Percentiles rank a stretch among this genome's conserved stretches.
phyloP scores from a whole-genome alignment of 1,140 invertebrate species.

The Lutraria rhynchaena region DNA sequence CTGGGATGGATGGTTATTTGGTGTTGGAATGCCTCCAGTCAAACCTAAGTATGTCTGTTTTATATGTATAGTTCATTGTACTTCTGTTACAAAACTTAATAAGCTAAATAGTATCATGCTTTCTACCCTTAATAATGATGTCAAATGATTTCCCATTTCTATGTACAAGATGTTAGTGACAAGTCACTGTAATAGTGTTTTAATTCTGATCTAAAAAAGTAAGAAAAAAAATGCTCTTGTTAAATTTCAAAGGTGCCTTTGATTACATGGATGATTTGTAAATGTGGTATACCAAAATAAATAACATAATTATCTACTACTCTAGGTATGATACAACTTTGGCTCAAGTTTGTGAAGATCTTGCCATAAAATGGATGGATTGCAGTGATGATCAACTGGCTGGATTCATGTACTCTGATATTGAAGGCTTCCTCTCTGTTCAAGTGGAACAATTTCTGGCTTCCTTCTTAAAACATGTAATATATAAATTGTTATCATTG shows the following conservation, averaged over 20 bases:
- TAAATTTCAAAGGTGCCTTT: too few species aligned
- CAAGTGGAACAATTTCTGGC: constrained; percentile 90
- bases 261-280: too few species aligned
- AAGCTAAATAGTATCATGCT: too few species aligned
- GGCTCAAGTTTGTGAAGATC: constrained; percentile 85
- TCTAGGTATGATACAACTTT: constrained; percentile 88
- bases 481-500: neutral
- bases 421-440: constrained; percentile 85
- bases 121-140: too few species aligned
- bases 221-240: too few species aligned
- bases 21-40: constrained; percentile 92
- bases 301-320: neutral
- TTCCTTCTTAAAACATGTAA: constrained; percentile 85
- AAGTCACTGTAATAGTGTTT: too few species aligned
- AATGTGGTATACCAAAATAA: too few species aligned
- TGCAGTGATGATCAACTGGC: constrained; percentile 81
- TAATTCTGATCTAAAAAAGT: too few species aligned
- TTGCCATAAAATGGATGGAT: constrained; percentile 85
- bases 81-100: too few species aligned
- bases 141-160: too few species aligned
- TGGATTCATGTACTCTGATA: constrained; percentile 84
- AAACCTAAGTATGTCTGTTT: constrained; percentile 88
- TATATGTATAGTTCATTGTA: too few species aligned
- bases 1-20: constrained; percentile 93
- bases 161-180: too few species aligned